phyloP scores from a whole-genome alignment of 2,797 vertebrate genomes.

The Adrianichthys oophorus region DNA sequence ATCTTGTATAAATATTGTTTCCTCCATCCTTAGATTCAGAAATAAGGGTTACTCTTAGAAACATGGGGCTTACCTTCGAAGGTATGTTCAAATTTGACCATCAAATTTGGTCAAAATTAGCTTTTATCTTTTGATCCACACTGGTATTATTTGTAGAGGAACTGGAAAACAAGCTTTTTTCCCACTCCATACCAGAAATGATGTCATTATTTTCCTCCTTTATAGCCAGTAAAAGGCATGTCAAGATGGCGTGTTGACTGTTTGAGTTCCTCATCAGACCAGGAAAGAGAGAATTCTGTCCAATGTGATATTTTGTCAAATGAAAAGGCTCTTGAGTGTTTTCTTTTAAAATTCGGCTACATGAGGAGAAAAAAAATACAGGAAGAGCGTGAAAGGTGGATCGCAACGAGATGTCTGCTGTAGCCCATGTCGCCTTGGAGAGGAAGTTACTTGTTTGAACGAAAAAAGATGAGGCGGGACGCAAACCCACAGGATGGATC shows the following conservation, averaged over 20 bases:
- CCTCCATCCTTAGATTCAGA: too few relatives aligned
- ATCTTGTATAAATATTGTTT: too few relatives aligned
- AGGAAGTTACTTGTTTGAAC: slow-evolving; percentile 78
- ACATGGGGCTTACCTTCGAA: too few relatives aligned
- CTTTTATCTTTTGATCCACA: slow-evolving; percentile 12
- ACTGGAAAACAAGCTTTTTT: slow-evolving; percentile 50
- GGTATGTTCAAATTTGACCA: neutral
- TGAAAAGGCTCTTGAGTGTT: slow-evolving; percentile 13
- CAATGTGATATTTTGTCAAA: slow-evolving; percentile 19
- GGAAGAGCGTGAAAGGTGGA: slow-evolving; percentile 32
- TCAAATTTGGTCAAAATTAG: neutral
- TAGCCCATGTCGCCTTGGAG: slow-evolving; percentile 69
- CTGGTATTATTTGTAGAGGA: slow-evolving; percentile 64
- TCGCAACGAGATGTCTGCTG: slow-evolving; percentile 38
- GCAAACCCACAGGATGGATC: slow-evolving; percentile 72
- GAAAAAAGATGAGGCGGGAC: slow-evolving; percentile 63
- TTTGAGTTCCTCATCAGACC: slow-evolving; percentile 22
- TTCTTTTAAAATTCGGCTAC: slow-evolving; percentile 34
- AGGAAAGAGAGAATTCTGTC: slow-evolving; percentile 16
- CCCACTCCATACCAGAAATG: slow-evolving; percentile 36
- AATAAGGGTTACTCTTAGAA: too few relatives aligned
- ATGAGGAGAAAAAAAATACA: slow-evolving; percentile 25
- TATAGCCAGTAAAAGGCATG: slow-evolving; percentile 25
- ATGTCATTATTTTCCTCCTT: slow-evolving; percentile 41
- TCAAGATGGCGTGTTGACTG: slow-evolving; percentile 13